Evolutionary conservation across 2,113 vertebrate genomes (phyloP).

Genomic region (Brachyistius frenatus): DNA sequence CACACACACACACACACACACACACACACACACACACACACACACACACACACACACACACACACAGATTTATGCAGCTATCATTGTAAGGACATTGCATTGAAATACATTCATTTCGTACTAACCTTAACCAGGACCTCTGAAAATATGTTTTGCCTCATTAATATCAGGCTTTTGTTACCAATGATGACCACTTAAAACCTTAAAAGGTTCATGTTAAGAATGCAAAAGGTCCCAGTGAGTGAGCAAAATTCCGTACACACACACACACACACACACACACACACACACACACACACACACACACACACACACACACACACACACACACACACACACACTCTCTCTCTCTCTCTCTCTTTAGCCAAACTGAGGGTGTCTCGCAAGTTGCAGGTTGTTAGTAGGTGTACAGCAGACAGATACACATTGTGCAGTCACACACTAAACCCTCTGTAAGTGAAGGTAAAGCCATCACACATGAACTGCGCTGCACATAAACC

Average conservation of each 20-base stretch:
- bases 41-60: neutral
- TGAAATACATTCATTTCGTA: too few species aligned
- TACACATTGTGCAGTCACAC: conserved; percentile 45
- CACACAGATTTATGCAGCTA: too few species aligned
- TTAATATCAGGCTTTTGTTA: too few species aligned
- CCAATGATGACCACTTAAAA: too few species aligned
- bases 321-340: conserved; percentile 9
- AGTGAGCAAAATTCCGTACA: neutral
- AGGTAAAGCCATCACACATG: conserved; percentile 18
- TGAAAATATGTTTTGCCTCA: too few species aligned
- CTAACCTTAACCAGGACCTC: too few species aligned
- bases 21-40: neutral
- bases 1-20: neutral
- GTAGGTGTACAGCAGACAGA: conserved; percentile 38
- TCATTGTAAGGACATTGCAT: too few species aligned
- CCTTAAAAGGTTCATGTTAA: too few species aligned
- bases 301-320: neutral
- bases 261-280: neutral
- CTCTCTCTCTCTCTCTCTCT: too few species aligned
- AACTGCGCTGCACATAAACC: neutral
- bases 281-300: conserved; percentile 5
- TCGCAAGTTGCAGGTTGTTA: conserved; percentile 52
- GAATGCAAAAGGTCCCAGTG: too few species aligned
- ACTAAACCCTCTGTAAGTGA: conserved; percentile 36
- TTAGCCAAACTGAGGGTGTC: conserved; percentile 38